Evolutionary conservation across 2,113 vertebrate genomes (phyloP).

Genomic region (Scartelaos histophorus): DNA sequence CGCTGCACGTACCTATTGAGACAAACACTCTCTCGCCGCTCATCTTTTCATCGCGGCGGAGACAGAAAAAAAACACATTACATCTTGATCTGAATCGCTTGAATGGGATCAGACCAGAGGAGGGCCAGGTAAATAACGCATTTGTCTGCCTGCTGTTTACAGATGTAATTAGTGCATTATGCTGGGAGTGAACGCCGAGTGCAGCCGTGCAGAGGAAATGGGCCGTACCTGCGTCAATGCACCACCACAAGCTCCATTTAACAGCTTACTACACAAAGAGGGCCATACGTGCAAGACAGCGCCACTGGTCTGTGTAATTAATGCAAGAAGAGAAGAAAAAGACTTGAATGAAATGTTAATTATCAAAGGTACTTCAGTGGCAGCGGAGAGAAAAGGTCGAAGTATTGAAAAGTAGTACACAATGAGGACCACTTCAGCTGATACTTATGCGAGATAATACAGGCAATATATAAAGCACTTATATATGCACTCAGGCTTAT

Average conservation of each 20-base stretch:
- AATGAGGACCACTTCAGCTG: not conserved
- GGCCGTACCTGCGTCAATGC: constrained; percentile 47
- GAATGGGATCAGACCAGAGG: constrained; percentile 24
- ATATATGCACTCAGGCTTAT: too few species aligned
- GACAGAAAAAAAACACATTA: constrained; percentile 64
- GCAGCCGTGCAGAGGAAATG: constrained; percentile 60
- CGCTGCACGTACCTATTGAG: constrained; percentile 58
- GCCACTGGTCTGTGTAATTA: constrained; percentile 34
- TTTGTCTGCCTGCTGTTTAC: constrained; percentile 63
- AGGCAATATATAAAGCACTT: not conserved
- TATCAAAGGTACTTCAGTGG: not conserved
- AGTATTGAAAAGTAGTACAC: not conserved
- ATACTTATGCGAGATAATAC: not conserved
- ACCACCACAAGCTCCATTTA: constrained; percentile 51
- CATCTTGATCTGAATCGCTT: constrained; percentile 20
- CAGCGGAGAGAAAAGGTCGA: not conserved
- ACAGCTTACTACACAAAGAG: constrained; percentile 42
- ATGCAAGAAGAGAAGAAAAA: constrained; percentile 27
- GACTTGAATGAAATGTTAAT: constrained; percentile 27
- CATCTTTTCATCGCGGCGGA: constrained; percentile 44
- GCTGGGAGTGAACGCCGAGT: constrained; percentile 59
- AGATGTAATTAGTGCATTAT: constrained; percentile 71
- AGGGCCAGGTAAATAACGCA: constrained; percentile 28
- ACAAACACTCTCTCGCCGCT: constrained; percentile 52
- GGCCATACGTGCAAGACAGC: constrained; percentile 24